These are phyloP conservation scores for Macrophya alboannulata DNA, from an alignment of 2,888 invertebrate species.

Conservation along the genomic window DNA sequence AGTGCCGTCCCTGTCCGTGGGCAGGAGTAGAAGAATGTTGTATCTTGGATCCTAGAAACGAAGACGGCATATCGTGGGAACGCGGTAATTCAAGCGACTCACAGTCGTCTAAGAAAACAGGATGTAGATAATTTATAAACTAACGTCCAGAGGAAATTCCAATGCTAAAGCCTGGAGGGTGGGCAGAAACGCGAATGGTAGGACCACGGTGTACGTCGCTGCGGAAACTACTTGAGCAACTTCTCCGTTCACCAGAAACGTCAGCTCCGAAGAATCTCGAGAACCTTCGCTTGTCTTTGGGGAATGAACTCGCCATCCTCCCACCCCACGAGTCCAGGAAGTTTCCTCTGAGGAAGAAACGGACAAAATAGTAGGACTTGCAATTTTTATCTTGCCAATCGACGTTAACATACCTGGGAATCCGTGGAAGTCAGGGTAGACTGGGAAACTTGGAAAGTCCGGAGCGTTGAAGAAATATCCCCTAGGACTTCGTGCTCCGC, in stretches of 20 bases:
- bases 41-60: slow-evolving; percentile 83
- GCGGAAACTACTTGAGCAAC: slow-evolving; percentile 77
- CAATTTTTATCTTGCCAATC: background rate
- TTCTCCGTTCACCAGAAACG: slow-evolving; percentile 78
- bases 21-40: slow-evolving; percentile 88
- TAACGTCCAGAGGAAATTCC: slow-evolving; percentile 90
- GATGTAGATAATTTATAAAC: slow-evolving; percentile 70
- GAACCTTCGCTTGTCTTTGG: slow-evolving; percentile 32
- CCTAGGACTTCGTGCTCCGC: slow-evolving; percentile 66
- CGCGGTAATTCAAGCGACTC: slow-evolving; percentile 21
- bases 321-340: slow-evolving; percentile 30
- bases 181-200: slow-evolving; percentile 89
- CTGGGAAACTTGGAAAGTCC: slow-evolving; percentile 43
- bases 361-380: background rate
- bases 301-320: slow-evolving; percentile 43
- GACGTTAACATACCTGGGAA: slow-evolving; percentile 2
- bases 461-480: slow-evolving; percentile 68
- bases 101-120: slow-evolving; percentile 18
- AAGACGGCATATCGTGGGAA: background rate
- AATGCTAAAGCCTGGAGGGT: slow-evolving; percentile 88
- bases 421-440: slow-evolving; percentile 36
- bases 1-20: slow-evolving; percentile 84
- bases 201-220: slow-evolving; percentile 88
- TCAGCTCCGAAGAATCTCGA: slow-evolving; percentile 72
- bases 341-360: slow-evolving; percentile 35